These are phyloP conservation scores for Drosophila atripex DNA, from an alignment of 2,888 invertebrate species.

Conservation along the genomic window DNA sequence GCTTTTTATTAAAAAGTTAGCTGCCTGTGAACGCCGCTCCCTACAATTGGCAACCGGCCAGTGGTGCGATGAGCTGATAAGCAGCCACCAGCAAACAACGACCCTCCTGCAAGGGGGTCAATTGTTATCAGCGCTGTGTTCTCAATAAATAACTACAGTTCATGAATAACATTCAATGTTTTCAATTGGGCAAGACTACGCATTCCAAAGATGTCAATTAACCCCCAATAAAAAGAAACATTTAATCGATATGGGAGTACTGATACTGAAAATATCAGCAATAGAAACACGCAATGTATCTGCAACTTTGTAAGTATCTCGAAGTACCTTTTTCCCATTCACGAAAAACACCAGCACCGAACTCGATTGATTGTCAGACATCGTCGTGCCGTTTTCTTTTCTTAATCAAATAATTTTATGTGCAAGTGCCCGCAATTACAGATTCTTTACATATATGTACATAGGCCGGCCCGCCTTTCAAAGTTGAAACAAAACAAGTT, in stretches of 20 bases:
- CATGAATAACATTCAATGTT: neutral
- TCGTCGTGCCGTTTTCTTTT: constrained; percentile 14
- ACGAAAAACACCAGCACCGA: constrained; percentile 79
- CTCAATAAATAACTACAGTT: constrained; percentile 12
- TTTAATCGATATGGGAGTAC: constrained; percentile 18
- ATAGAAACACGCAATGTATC: constrained; percentile 24
- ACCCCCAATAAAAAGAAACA: constrained; percentile 10
- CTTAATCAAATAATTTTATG: constrained; percentile 7
- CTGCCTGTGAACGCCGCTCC: constrained; percentile 5
- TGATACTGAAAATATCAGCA: neutral
- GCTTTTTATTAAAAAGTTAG: neutral
- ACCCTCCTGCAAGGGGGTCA: constrained; percentile 47
- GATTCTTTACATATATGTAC: constrained; percentile 25
- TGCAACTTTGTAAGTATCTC: neutral
- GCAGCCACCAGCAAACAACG: constrained; percentile 31
- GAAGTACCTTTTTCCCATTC: constrained; percentile 80
- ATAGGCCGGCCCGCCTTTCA: neutral
- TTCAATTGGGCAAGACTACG: constrained; percentile 24
- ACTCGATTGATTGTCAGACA: constrained; percentile 31
- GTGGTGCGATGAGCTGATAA: constrained; percentile 27
- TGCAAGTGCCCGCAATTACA: constrained; percentile 25
- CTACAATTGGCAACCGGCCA: constrained; percentile 13
- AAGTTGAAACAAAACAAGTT: constrained; percentile 37
- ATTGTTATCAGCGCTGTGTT: constrained; percentile 56
- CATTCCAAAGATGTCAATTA: constrained; percentile 12